Conservation (phyloP, 1,140 invertebrate species). For the Hirudo medicinalis region DNA sequence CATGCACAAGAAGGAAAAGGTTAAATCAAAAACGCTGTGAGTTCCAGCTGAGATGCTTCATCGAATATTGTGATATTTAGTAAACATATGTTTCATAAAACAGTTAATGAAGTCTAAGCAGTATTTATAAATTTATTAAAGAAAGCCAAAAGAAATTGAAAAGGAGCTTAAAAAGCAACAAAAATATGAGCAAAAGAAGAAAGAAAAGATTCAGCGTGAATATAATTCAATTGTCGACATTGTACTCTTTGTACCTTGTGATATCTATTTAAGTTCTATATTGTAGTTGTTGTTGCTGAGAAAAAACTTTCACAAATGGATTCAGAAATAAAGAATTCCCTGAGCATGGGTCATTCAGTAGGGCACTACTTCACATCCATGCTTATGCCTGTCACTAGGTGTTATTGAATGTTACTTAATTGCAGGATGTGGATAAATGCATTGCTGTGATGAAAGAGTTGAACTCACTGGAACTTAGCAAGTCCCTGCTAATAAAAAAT, state of each 20-base stretch:
- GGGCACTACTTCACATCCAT: slow-evolving; percentile 13
- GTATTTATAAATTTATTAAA: background rate
- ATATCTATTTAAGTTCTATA: too few species aligned
- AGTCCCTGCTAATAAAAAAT: slow-evolving; percentile 71
- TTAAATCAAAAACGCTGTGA: too few species aligned
- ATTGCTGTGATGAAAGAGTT: slow-evolving; percentile 50
- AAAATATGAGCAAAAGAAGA: slow-evolving; percentile 8
- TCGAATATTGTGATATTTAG: too few species aligned
- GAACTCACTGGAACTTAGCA: slow-evolving; percentile 51
- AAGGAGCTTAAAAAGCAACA: background rate
- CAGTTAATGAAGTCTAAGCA: too few species aligned
- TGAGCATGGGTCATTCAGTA: slow-evolving; percentile 32
- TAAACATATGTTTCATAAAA: too few species aligned
- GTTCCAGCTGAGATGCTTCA: too few species aligned
- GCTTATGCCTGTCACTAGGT: background rate
- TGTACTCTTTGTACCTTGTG: too few species aligned
- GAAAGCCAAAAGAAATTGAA: slow-evolving; percentile 8
- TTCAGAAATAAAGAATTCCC: slow-evolving; percentile 53
- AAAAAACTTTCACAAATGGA: slow-evolving; percentile 58
- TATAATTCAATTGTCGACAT: too few species aligned
- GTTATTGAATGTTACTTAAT: background rate
- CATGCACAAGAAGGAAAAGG: too few species aligned
- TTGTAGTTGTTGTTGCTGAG: slow-evolving; percentile 39
- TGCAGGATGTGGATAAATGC: slow-evolving; percentile 42
- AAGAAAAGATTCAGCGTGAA: slow-evolving; percentile 1